Base-by-base conservation (phyloP, 2,888 invertebrate species). In the Ichneumon xanthorius region DNA sequence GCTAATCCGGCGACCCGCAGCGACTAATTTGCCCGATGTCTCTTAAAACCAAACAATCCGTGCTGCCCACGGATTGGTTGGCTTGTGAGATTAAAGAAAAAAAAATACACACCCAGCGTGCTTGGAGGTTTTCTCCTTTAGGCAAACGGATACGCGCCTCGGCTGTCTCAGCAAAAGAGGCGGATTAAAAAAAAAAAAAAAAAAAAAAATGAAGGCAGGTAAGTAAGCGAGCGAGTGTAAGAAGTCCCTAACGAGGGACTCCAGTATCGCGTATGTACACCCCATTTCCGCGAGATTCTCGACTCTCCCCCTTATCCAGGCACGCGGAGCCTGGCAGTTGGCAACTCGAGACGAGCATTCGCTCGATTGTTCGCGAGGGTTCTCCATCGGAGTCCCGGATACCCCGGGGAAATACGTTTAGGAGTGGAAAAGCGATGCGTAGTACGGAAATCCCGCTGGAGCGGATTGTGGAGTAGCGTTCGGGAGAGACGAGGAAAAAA, bases 381-480 rank as follows among this genome's bases (percentile, higher is more conserved):
- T 75, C 63, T 63, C 68, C 48, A 58, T 78, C 72, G 72, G 63
- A 55, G 63, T 77, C 72, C 48, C 81, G 83, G 82, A 86, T 82
- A 82, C 88, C 83, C 88, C 61, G 45, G 88, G 87, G 86, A 87
- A 86, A 87, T 82, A 87, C 83, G 86, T 76, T 87, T 86, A 86
- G 80, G 82, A 87, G 82, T 81, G 81, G 75, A 77, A 75, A 77
- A 79, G 79, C 65, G 50, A 70, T 82, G 77, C 48, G 68, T 55
- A 63, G 26, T 61, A 63, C 75, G 61, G 40, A 40, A 67, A 80
- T 75, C 80, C 68, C 58, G 58, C 75, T 19, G 48, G 48, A 70
- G 81, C 68, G 68, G 68, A 61, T 75, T 80, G 68, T 79, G 75
- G 72, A 85, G 68, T 70, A 58, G 33, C 73, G 75, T 81, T 85